Evolutionary conservation across 2,888 invertebrate genomes (phyloP), one percentile per base, ranked within the genome.

Genomic region (Psylliodes chrysocephalus): DNA sequence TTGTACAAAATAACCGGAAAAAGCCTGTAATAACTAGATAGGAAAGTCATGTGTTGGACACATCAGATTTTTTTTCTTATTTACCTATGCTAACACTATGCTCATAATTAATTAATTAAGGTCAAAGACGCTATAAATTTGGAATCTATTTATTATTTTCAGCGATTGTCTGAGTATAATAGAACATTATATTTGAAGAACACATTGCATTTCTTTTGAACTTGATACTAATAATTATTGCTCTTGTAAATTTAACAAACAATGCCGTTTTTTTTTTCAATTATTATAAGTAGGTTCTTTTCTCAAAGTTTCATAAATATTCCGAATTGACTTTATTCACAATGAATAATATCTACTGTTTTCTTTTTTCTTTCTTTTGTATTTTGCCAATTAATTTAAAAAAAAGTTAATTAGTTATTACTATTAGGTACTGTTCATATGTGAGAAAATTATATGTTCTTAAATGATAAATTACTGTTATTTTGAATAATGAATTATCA

Each of bases 251-350:
- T 33, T 33, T 33, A 33, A n/a, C 33, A 8, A 15, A 38, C 38
- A 38, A 38, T 38, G 38, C 15, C n/a, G 12, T 15, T 6, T 2
- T 38, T n/a, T 38, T 38, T 14, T 38, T 10, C n/a, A n/a, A 38
- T 38, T 8, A 4, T 7, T 35, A 38, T 38, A 38, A 33, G 33
- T 38, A 38, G 38, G 12, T 15, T 12, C 38, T n/a, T n/a, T n/a
- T 38, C 38, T 38, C 38, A 38, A 33, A 38, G 38, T 38, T 38
- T 38, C 38, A 38, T 38, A 15, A 38, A 38, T 38, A 38, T 38
- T 38, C 15, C 12, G n/a, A 35, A 35, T n/a, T 35, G 6, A 15
- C 38, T 38, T 38, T 38, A 38, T 8, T 38, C 15, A 38, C 38
- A 38, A 38, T 38, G 38, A 38, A 38, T 38, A 38, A 38, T 38